Percentiles rank a stretch among this genome's conserved stretches.
phyloP scores from a whole-genome alignment of 2,797 vertebrate genomes.

The Lacerta bilineata region DNA sequence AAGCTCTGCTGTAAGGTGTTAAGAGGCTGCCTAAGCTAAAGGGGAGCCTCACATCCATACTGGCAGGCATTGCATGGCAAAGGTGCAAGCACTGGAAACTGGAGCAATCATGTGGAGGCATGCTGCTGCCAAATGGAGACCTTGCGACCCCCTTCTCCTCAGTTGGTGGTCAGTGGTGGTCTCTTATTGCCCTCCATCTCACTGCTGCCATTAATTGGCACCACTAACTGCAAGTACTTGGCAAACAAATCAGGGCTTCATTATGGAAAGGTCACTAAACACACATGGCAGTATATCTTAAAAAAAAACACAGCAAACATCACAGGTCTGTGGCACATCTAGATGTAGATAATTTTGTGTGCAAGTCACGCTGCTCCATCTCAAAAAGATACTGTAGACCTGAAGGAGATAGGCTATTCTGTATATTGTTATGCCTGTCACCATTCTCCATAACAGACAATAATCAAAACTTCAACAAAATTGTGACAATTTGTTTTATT shows the following conservation, averaged over 20 bases:
- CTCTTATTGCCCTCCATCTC: background rate
- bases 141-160: background rate
- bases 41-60: background rate
- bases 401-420: constrained; percentile 25
- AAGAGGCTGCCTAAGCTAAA: background rate
- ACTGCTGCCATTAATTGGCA: background rate
- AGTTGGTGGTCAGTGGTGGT: too few species aligned
- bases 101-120: background rate
- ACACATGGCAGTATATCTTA: too few species aligned
- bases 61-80: background rate
- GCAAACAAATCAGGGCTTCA: too few species aligned
- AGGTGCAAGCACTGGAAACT: background rate
- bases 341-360: background rate
- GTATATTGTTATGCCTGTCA: constrained; percentile 87
- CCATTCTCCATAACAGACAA: constrained; percentile 33
- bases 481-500: constrained; percentile 91
- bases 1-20: background rate
- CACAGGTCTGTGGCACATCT: background rate
- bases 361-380: background rate
- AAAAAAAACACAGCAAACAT: background rate
- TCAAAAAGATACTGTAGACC: background rate
- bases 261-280: background rate
- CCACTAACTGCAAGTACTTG: too few species aligned
- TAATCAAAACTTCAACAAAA: constrained; percentile 5
- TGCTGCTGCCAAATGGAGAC: background rate